These are phyloP conservation scores for Rhegmatorhina hoffmannsi DNA, from an alignment of 2,113 vertebrate genomes.

Conservation along the genomic window DNA sequence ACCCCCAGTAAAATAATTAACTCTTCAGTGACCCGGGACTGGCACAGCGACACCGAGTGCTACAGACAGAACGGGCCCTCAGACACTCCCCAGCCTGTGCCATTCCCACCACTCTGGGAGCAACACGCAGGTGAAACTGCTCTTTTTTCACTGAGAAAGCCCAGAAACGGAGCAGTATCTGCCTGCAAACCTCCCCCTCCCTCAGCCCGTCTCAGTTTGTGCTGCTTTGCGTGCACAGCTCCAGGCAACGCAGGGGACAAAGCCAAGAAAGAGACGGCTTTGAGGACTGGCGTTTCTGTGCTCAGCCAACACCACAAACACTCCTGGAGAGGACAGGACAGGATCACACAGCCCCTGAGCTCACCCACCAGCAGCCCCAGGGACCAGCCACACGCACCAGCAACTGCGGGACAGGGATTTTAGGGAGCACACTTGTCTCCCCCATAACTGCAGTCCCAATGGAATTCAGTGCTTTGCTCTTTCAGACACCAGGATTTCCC, in stretches of 20 bases:
- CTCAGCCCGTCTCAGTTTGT: background rate
- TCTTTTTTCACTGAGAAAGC: background rate
- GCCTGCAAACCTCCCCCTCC: background rate
- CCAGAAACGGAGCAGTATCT: background rate
- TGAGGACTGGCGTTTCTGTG: background rate
- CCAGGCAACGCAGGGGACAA: background rate
- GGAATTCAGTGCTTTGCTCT: background rate
- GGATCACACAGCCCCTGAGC: background rate
- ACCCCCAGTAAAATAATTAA: background rate
- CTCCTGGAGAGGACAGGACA: background rate
- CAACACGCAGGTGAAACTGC: background rate
- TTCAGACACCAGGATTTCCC: background rate
- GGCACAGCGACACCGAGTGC: background rate
- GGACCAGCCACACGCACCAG: background rate
- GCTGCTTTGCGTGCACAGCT: background rate
- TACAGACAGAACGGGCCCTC: background rate
- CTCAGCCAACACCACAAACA: background rate
- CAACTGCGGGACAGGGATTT: background rate
- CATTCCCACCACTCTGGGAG: background rate
- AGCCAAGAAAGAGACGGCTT: background rate
- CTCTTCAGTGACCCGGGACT: background rate
- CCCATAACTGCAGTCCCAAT: background rate
- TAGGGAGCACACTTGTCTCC: background rate
- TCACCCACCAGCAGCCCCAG: accelerated
- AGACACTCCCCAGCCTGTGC: background rate